These are phyloP conservation scores for Python bivittatus DNA, from an alignment of 2,113 vertebrate species.

Conservation along the genomic window DNA sequence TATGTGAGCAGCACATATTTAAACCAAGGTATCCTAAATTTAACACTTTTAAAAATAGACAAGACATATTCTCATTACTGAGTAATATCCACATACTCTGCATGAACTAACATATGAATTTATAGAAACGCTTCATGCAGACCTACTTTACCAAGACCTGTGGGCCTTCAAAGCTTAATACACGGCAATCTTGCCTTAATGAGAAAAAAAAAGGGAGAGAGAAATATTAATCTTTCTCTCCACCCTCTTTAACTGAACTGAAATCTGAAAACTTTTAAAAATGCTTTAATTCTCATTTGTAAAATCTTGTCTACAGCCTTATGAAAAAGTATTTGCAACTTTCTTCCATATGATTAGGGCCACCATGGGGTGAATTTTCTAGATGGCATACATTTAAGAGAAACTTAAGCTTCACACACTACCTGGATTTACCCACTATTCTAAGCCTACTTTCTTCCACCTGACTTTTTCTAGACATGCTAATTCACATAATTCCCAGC, in stretches of 20 bases:
- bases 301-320: not conserved
- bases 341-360: not conserved
- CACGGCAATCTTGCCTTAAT: not conserved
- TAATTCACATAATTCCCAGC: not conserved
- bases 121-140: slow-evolving; percentile 24
- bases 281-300: not conserved
- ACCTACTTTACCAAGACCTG: slow-evolving; percentile 17
- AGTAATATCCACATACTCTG: not conserved
- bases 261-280: not conserved
- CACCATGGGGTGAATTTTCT: not conserved
- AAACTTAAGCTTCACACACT: not conserved
- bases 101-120: slow-evolving; percentile 3
- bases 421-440: no score
- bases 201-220: not conserved
- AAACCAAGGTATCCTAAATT: slow-evolving; percentile 4
- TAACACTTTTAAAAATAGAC: slow-evolving; percentile 6
- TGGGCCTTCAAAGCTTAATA: not conserved
- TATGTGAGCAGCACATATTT: not conserved
- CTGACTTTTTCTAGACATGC: not conserved
- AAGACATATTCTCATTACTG: slow-evolving; percentile 7
- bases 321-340: not conserved
- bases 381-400: not conserved
- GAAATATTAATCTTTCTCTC: not conserved
- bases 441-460: not conserved
- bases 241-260: not conserved